Percentiles rank a stretch among this genome's conserved stretches.
These are phyloP conservation scores for Pegea sp. DNA, from an alignment of 23 tunicate genomes.

Conservation along the genomic window DNA sequence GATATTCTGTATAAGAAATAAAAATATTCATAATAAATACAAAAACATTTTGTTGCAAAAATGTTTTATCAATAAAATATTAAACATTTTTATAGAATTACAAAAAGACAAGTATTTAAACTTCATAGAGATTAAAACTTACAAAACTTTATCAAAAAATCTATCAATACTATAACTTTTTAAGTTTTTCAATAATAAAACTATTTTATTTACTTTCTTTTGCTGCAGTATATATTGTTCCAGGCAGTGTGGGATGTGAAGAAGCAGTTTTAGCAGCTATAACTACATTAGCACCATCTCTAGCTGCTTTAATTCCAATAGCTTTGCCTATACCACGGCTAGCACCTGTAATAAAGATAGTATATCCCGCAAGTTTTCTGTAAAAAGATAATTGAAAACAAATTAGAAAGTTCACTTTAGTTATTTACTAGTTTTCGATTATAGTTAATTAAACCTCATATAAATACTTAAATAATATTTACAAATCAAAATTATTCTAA, in stretches of 20 bases:
- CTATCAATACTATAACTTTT: background rate
- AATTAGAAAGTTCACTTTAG: too few relatives aligned
- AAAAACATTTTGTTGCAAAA: too few relatives aligned
- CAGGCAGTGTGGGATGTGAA: constrained; percentile 97
- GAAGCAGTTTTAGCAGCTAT: constrained; percentile 98
- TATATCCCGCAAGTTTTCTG: constrained; percentile 89
- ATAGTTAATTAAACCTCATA: too few relatives aligned
- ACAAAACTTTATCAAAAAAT: background rate
- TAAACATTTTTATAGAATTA: background rate
- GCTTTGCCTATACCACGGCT: constrained; percentile 95
- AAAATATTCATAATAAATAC: too few relatives aligned
- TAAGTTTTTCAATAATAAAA: too few relatives aligned
- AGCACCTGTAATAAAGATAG: constrained; percentile 94
- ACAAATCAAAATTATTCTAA: too few relatives aligned
- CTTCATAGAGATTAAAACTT: background rate
- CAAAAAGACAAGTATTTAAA: background rate
- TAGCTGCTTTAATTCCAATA: constrained; percentile 88
- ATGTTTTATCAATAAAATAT: background rate
- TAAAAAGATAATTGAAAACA: too few relatives aligned
- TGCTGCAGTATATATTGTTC: constrained; percentile 98
- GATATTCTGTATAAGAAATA: too few relatives aligned
- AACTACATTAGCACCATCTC: constrained; percentile 95
- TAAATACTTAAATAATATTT: too few relatives aligned
- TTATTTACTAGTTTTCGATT: too few relatives aligned
- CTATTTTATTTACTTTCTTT: constrained; percentile 97